Conservation (phyloP, 2,888 invertebrate species). For the Tryphoninae sp. region DNA sequence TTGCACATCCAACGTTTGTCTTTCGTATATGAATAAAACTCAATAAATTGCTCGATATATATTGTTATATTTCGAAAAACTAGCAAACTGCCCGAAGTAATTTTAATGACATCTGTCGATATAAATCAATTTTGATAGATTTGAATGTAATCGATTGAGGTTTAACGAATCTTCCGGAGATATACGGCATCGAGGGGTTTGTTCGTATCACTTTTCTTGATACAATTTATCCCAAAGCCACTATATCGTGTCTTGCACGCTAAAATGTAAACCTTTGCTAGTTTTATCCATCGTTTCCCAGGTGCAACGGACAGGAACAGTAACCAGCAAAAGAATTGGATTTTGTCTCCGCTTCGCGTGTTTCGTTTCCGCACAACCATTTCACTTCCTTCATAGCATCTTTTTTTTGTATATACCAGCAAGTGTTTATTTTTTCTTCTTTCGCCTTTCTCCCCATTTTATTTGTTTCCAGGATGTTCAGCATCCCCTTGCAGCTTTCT, state of each 20-base stretch:
- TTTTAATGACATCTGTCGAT: too few relatives aligned
- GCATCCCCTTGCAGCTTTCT: constrained; percentile 31
- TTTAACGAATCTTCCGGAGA: not conserved
- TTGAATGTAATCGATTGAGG: too few relatives aligned
- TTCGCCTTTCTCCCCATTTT: constrained; percentile 41
- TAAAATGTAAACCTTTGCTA: constrained; percentile 68
- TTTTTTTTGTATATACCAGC: constrained; percentile 18
- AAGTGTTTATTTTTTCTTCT: constrained; percentile 17
- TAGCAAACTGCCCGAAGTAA: too few relatives aligned
- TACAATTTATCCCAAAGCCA: not conserved
- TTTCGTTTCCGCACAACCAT: constrained; percentile 56
- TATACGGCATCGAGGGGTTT: not conserved
- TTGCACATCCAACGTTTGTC: too few relatives aligned
- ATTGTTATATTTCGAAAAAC: too few relatives aligned
- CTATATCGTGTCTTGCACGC: constrained; percentile 32
- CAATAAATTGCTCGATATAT: too few relatives aligned
- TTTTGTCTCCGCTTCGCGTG: constrained; percentile 66
- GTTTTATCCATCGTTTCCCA: constrained; percentile 68
- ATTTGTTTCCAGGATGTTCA: constrained; percentile 31
- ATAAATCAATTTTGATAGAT: too few relatives aligned
- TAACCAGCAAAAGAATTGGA: constrained; percentile 75
- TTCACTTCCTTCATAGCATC: constrained; percentile 61
- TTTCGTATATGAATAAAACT: too few relatives aligned
- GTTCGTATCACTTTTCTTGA: not conserved
- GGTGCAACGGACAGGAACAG: constrained; percentile 70